Evolutionary conservation across 2,888 invertebrate species (phyloP).

Genomic region (Tanypteryx hageni): DNA sequence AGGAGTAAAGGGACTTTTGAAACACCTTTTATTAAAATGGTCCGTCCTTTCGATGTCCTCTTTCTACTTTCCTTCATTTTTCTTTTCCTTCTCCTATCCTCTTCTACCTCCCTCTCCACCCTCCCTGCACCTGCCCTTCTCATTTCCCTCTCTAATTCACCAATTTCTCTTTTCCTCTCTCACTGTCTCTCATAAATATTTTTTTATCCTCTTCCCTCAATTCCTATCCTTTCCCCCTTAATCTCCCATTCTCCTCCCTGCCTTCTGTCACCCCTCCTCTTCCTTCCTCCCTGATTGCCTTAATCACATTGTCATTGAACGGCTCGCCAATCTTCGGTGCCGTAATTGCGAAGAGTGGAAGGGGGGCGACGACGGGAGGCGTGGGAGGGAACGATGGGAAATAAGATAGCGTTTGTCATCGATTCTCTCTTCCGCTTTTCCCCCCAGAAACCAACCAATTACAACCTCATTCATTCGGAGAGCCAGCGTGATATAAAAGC

Average conservation of each 20-base stretch:
- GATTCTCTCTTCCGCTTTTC: conserved; percentile 19
- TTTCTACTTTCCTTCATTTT: background rate
- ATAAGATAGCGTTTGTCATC: conserved; percentile 32
- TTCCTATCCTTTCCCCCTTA: too few relatives aligned
- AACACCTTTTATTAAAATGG: too few relatives aligned
- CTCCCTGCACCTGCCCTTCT: background rate
- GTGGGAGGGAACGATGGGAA: background rate
- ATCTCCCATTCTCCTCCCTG: too few relatives aligned
- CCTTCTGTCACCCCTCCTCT: background rate
- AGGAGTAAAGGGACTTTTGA: too few relatives aligned
- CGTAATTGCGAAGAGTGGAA: background rate
- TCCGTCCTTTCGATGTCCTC: too few relatives aligned
- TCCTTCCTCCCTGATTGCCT: background rate
- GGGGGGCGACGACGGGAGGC: background rate
- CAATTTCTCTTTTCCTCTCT: too few relatives aligned
- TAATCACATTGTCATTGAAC: conserved; percentile 24
- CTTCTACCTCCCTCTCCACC: background rate
- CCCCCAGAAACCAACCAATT: conserved; percentile 42
- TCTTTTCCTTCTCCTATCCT: background rate
- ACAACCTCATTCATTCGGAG: conserved; percentile 14
- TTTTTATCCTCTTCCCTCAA: too few relatives aligned
- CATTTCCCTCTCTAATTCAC: conserved; percentile 1
- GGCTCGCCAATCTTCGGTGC: conserved; percentile 20
- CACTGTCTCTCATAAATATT: too few relatives aligned
- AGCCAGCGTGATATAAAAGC: conserved; percentile 7